Evolutionary conservation across 2,888 invertebrate genomes (phyloP).

Genomic region (Loripinus fragilis): DNA sequence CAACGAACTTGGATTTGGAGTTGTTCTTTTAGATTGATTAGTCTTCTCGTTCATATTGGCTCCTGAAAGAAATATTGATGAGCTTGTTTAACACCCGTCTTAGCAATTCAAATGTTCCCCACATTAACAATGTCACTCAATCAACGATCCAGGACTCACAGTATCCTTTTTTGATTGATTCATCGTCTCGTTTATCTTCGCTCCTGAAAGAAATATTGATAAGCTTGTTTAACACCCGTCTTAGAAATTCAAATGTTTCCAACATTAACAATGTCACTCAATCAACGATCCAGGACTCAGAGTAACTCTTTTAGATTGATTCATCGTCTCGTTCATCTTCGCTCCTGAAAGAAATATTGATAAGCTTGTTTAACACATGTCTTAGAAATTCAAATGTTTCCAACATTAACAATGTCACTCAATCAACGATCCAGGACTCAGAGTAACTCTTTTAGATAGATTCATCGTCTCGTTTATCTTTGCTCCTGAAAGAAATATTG

Average conservation of each 20-base stretch:
- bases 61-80: constrained; percentile 2
- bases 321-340: constrained; percentile 22
- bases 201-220: constrained; percentile 1
- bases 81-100: too few species aligned
- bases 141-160: constrained; percentile 21
- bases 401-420: constrained; percentile 51
- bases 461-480: constrained; percentile 25
- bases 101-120: too few species aligned
- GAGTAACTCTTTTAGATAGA: constrained; percentile 7
- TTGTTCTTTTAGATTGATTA: constrained; percentile 21
- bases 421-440: constrained; percentile 27
- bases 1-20: constrained; percentile 25
- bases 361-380: too few species aligned
- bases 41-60: constrained; percentile 13
- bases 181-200: constrained; percentile 21
- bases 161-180: constrained; percentile 20
- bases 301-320: constrained; percentile 14
- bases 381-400: too few species aligned
- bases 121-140: constrained; percentile 50
- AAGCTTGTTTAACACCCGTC: too few species aligned
- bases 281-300: constrained; percentile 27
- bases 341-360: constrained; percentile 3
- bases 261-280: constrained; percentile 49
- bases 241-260: too few species aligned
- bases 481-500: background rate